Evolutionary conservation across 2,797 vertebrate species (phyloP), one percentile per base, ranked within the genome.

Genomic region (Acipenser ruthenus): DNA sequence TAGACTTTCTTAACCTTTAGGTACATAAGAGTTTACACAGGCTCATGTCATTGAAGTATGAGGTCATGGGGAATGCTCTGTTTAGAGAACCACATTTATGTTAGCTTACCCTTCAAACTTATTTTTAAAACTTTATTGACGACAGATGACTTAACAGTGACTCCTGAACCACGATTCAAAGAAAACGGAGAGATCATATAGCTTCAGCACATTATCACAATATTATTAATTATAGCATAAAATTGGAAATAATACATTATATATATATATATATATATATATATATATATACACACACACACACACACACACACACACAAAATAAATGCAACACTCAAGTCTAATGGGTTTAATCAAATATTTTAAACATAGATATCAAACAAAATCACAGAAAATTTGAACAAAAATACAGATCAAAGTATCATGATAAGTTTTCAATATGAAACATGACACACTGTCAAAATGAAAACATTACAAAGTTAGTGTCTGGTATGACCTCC

Each of bases 71-170:
- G 79, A 75, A 85, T 82, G 55, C 76, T 69, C 68, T 84, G 84
- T 87, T 88, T 88, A 80, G 77, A 88, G 78, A 87, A 77, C 76
- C 81, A 85, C 83, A 79, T 85, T 87, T 86, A 90, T 87, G 86
- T 89, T 86, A 81, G 74, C 90, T 86, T 83, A 84, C 83, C 84
- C 86, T 81, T 84, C 78, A 68, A 78, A 88, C 83, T 85, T 89
- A 83, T 89, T 86, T 86, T 82, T 83, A 74, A 80, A 77, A 71
- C 80, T 79, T 86, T 83, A 90, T 88, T 88, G 82, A 83, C 78
- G 79, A 85, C 86, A 90, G 85, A 83, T 89, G 87, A 82, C 53
- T 55, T n/a, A n/a, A 10, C 7, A n/a, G 10, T 55, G 7, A 55
- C 75, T 79, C 74, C 79, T 79, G 78, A 80, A 80, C 71, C 72